Evolutionary conservation across 2,113 vertebrate genomes (phyloP), one percentile per base, ranked within the genome.

Genomic region (Actinemys pallida): DNA sequence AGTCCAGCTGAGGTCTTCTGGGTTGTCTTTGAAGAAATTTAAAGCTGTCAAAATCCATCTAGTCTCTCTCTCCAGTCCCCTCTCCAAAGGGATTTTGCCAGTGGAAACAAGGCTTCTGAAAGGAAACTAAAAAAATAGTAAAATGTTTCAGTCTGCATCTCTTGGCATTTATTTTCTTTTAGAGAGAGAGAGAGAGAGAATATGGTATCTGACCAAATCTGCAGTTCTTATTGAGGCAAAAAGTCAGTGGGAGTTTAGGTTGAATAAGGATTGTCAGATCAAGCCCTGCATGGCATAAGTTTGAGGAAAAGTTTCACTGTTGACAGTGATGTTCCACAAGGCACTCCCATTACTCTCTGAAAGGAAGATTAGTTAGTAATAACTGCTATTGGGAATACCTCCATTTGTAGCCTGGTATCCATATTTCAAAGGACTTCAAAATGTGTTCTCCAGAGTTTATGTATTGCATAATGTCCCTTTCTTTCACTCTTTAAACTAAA

Each of bases 1-100:
- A 42, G 11, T 0, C 2, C 24, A 78, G 16, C 0, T 56, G n/a
- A 81, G 17, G 16, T 93, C 31, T 86, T 83, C 29, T 0, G 1
- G 4, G 50, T 65, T 53, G 9, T 75, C 45, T 93, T 92, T 50
- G 42, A 78, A 78, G 24, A 78, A 76, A 47, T 47, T 78, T 27
- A 42, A 78, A 27, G 39, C 42, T 45, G 6, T 45, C 39, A 76
- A 45, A 76, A 42, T 45, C 24, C 11, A 42, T 17, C 16, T 72
- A 42, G 69, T 1, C 3, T 4, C 20, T 93, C 89, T 89, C 35
- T 45, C 11, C 19, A 45, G 22, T 42, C 24, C 22, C 62, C 12
- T 76, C 39, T 45, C 22, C 39, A 42, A 42, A 42, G 39, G 39
- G 39, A 42, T 75, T 75, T 75, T 75, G 22, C 12, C 5, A 47